These are phyloP conservation scores for Sebastes jordani DNA, from an alignment of 2,797 vertebrate species.

Conservation along the genomic window DNA sequence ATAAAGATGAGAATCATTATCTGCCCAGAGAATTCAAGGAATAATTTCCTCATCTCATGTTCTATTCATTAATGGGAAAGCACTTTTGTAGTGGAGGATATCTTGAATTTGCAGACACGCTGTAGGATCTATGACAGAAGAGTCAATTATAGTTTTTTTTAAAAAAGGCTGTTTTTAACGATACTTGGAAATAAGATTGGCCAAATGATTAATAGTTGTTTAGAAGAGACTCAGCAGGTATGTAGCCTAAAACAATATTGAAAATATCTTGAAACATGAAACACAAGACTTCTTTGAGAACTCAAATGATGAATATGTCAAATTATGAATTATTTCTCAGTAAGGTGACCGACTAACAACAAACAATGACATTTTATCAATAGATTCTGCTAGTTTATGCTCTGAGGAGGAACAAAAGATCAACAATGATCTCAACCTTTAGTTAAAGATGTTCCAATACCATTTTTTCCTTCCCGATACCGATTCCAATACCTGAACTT, in stretches of 20 bases:
- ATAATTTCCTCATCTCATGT: slow-evolving; percentile 78
- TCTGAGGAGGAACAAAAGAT: neutral
- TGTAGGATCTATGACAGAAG: slow-evolving; percentile 63
- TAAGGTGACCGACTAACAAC: neutral
- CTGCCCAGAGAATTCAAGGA: slow-evolving; percentile 79
- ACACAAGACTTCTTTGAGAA: neutral
- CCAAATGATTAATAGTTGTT: slow-evolving; percentile 43
- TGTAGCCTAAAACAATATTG: neutral
- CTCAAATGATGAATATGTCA: neutral
- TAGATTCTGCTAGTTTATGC: neutral
- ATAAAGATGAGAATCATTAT: slow-evolving; percentile 87
- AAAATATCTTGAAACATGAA: slow-evolving; percentile 29
- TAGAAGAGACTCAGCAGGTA: slow-evolving; percentile 41
- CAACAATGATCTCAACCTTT: neutral
- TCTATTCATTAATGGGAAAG: slow-evolving; percentile 77
- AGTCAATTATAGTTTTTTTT: slow-evolving; percentile 41
- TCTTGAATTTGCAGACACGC: slow-evolving; percentile 74
- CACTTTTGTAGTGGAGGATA: slow-evolving; percentile 72
- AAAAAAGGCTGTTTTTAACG: slow-evolving; percentile 21
- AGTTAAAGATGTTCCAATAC: no score
- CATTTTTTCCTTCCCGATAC: no score
- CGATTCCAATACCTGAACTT: no score
- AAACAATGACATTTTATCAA: neutral
- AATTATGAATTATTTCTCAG: neutral
- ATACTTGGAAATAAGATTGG: slow-evolving; percentile 49